These are phyloP conservation scores for Kobus ellipsiprymnus DNA, from an alignment of 2,113 vertebrate genomes.

Conservation along the genomic window DNA sequence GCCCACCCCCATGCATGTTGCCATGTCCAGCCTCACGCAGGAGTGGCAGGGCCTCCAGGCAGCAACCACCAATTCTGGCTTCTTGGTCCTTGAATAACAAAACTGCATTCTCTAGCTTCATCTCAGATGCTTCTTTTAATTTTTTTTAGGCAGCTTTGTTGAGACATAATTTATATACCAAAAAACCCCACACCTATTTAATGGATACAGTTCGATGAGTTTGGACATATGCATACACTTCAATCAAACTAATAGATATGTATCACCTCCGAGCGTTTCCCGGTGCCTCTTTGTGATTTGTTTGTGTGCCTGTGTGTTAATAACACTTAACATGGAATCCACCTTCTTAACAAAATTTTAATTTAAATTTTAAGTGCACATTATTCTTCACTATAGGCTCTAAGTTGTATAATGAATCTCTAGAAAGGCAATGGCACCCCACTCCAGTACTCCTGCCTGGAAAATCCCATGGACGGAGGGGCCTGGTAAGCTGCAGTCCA, in stretches of 20 bases:
- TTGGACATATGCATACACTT: background rate
- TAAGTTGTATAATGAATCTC: no score
- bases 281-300: background rate
- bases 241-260: background rate
- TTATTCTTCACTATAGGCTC: background rate
- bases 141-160: background rate
- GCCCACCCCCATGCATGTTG: fast-evolving
- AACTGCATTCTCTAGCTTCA: background rate
- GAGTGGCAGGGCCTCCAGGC: background rate
- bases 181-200: background rate
- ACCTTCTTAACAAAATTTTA: background rate
- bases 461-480: no score
- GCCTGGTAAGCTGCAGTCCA: no score
- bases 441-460: no score
- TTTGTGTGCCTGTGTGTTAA: background rate
- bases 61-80: background rate
- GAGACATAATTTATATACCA: background rate
- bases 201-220: background rate
- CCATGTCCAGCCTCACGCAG: background rate
- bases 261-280: background rate
- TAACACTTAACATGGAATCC: background rate
- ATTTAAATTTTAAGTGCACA: background rate
- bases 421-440: no score
- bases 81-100: background rate
- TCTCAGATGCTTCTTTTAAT: background rate